These are phyloP conservation scores for Cryptus viduatorius DNA, from an alignment of 2,888 invertebrate genomes.

Conservation along the genomic window DNA sequence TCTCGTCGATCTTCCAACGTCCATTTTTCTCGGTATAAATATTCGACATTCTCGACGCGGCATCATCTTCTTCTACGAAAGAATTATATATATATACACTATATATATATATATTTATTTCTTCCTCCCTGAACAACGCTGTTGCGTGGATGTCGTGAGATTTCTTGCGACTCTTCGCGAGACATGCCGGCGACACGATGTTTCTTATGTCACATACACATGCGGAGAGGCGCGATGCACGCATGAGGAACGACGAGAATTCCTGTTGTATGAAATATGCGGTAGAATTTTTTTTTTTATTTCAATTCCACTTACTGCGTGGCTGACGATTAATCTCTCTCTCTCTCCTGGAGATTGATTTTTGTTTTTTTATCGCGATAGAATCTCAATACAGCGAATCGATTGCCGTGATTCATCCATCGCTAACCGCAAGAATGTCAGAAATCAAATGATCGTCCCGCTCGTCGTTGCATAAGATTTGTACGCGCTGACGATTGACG, in stretches of 20 bases:
- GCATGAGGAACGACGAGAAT: slow-evolving; percentile 40
- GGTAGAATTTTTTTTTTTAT: slow-evolving; percentile 60
- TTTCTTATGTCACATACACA: slow-evolving; percentile 67
- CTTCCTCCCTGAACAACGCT: slow-evolving; percentile 5
- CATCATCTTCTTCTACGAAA: slow-evolving; percentile 51
- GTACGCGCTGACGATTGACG: slow-evolving; percentile 26
- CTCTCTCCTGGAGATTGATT: slow-evolving; percentile 15
- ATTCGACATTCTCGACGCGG: slow-evolving; percentile 45
- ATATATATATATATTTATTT: neutral
- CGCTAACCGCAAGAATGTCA: slow-evolving; percentile 43
- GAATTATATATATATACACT: slow-evolving; percentile 41
- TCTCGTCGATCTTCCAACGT: slow-evolving; percentile 45
- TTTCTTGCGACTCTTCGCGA: slow-evolving; percentile 71
- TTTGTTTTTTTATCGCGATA: slow-evolving; percentile 13
- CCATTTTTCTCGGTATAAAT: slow-evolving; percentile 59
- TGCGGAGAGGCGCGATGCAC: slow-evolving; percentile 55
- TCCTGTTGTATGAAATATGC: slow-evolving; percentile 55
- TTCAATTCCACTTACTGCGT: neutral
- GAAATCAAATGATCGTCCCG: neutral
- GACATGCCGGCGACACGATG: slow-evolving; percentile 78
- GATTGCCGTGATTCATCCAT: slow-evolving; percentile 52
- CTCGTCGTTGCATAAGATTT: slow-evolving; percentile 54
- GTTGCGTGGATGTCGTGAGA: slow-evolving; percentile 40
- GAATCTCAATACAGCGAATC: slow-evolving; percentile 33
- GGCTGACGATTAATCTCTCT: neutral